A percentile compares a stretch with the other conserved stretches of the same genome.
phyloP scores from a whole-genome alignment of 2,113 vertebrate species.

The Melanerpes aurifrons region DNA sequence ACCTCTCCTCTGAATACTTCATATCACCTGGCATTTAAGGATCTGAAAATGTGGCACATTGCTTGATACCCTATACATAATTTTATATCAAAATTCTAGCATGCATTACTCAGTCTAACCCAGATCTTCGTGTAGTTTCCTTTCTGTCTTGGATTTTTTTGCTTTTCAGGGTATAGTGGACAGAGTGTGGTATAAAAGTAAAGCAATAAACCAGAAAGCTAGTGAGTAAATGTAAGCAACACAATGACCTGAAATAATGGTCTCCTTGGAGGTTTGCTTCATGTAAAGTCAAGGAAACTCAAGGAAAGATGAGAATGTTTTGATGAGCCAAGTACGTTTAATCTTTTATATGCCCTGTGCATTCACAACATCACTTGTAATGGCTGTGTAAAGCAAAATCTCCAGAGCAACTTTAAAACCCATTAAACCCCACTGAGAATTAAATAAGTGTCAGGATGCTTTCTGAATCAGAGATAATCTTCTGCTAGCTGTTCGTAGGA shows the following conservation, averaged over 20 bases:
- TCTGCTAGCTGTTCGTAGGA: not conserved
- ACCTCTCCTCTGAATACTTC: not conserved
- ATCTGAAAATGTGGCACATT: not conserved
- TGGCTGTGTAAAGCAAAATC: not conserved
- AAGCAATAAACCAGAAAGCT: not conserved
- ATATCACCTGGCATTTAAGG: not conserved
- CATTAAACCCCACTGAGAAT: not conserved
- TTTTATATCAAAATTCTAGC: not conserved
- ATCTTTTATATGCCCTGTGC: not conserved
- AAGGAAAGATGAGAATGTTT: not conserved
- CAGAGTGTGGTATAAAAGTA: not conserved
- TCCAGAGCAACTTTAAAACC: not conserved
- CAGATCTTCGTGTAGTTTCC: not conserved
- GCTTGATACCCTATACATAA: not conserved
- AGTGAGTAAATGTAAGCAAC: not conserved
- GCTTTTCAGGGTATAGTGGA: not conserved
- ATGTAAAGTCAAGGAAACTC: not conserved
- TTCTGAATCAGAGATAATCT: not conserved
- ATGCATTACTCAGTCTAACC: not conserved
- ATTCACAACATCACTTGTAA: not conserved
- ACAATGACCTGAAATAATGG: not conserved
- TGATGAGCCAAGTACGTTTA: not conserved
- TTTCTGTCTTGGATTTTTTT: not conserved
- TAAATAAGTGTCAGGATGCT: not conserved
- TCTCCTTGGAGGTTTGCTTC: not conserved